A percentile compares a stretch with the other conserved stretches of the same genome.
Conservation (phyloP, 2,113 vertebrate genomes). For the Rattus rattus region DNA sequence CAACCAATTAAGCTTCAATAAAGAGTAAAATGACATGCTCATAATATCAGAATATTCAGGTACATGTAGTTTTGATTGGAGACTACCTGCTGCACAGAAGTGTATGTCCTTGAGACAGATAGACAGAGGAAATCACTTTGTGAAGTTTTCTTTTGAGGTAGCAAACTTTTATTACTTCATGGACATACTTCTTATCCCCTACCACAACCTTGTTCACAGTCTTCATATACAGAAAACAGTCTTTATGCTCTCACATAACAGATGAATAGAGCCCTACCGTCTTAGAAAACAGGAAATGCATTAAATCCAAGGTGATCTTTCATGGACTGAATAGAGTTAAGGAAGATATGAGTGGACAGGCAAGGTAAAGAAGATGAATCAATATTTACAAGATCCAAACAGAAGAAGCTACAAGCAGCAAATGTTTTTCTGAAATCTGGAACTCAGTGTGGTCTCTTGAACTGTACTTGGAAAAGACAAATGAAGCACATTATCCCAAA, state of each 20-base stretch:
- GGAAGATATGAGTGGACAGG: background rate
- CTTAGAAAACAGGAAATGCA: background rate
- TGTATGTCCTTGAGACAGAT: background rate
- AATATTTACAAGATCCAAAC: background rate
- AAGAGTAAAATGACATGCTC: background rate
- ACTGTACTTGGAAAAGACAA: background rate
- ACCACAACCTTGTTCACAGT: background rate
- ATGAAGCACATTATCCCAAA: background rate
- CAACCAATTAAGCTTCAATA: background rate
- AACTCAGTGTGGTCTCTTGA: background rate
- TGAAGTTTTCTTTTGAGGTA: background rate
- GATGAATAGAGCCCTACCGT: background rate
- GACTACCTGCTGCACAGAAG: background rate
- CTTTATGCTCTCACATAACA: background rate
- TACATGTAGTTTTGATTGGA: background rate
- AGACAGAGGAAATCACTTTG: background rate
- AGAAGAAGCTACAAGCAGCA: background rate
- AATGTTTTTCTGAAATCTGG: background rate
- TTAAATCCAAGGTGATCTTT: background rate
- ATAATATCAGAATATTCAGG: background rate
- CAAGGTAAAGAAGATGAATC: background rate
- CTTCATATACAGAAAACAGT: background rate
- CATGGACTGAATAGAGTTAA: background rate
- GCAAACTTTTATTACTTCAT: background rate
- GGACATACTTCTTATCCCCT: background rate